Evolutionary conservation across 1,140 invertebrate genomes (phyloP).

Genomic region (Platorchestia sp.): DNA sequence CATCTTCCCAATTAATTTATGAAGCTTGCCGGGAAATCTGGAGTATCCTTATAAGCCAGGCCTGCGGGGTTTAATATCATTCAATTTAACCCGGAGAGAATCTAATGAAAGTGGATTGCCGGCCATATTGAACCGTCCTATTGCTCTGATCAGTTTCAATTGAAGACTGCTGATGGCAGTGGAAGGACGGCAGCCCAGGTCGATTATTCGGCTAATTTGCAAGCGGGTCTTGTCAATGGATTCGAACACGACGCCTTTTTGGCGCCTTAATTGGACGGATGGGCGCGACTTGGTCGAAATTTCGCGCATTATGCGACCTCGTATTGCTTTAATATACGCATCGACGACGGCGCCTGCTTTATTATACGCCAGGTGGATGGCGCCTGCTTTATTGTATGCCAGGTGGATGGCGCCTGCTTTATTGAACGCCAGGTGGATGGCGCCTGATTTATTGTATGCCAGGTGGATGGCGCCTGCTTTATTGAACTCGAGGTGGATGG

Average conservation of each 20-base stretch:
- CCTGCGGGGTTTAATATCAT: not conserved
- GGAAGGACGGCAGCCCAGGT: conserved; percentile 28
- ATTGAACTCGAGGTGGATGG: not conserved
- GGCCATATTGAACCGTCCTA: conserved; percentile 5
- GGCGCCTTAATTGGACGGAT: conserved; percentile 17
- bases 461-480: not conserved
- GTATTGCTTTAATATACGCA: not conserved
- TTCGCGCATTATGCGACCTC: not conserved
- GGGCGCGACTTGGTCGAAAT: not conserved
- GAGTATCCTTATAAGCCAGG: not conserved
- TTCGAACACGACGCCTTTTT: conserved; percentile 17
- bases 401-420: not conserved
- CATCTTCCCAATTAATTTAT: not conserved
- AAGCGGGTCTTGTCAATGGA: conserved; percentile 24
- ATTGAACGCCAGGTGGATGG: not conserved
- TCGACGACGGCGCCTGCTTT: not conserved
- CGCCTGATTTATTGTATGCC: not conserved
- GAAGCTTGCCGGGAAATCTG: not conserved
- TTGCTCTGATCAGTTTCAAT: conserved; percentile 22
- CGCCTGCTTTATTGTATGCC: not conserved
- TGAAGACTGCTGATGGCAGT: conserved; percentile 11
- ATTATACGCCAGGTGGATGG: not conserved
- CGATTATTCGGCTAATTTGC: conserved; percentile 45
- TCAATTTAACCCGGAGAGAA: not conserved
- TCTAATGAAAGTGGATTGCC: not conserved